Conservation (phyloP, 92 coral and sea anemone species). For the Paragorgia papillata region DNA sequence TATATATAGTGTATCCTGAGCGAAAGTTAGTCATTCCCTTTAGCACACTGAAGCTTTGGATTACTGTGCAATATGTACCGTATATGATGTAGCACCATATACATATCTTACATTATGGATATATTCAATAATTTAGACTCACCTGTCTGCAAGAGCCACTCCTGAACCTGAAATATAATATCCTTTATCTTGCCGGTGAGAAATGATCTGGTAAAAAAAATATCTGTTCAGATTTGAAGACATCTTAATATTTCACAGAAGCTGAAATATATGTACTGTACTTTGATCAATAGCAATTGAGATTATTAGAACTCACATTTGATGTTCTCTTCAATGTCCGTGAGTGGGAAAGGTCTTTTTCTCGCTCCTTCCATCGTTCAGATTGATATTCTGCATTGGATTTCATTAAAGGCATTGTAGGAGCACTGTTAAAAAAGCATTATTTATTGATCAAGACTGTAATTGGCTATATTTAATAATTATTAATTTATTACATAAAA, state of each 20-base stretch:
- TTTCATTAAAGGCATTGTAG: not conserved
- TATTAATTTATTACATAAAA: no score
- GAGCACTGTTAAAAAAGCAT: constrained; percentile 21
- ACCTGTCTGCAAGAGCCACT: constrained; percentile 79
- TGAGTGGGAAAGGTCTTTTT: constrained; percentile 5
- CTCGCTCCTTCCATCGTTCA: constrained; percentile 35
- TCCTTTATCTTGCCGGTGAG: constrained; percentile 83
- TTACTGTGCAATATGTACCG: no score
- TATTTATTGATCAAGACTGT: not conserved
- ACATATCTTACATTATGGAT: no score
- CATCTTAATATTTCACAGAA: no score
- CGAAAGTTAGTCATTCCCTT: no score
- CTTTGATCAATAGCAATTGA: no score
- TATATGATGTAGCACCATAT: no score
- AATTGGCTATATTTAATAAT: not conserved
- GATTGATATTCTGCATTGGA: not conserved
- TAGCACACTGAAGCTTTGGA: no score
- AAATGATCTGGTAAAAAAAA: constrained; percentile 63
- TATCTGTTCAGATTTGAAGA: no score
- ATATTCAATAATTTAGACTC: no score
- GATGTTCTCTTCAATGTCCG: constrained; percentile 32
- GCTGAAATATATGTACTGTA: no score
- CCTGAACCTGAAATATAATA: constrained; percentile 83
- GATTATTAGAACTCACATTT: constrained; percentile 45
- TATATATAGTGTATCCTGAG: no score